A percentile compares a stretch with the other conserved stretches of the same genome.
These are phyloP conservation scores for Xylota segnis DNA, from an alignment of 2,888 invertebrate species.

Conservation along the genomic window DNA sequence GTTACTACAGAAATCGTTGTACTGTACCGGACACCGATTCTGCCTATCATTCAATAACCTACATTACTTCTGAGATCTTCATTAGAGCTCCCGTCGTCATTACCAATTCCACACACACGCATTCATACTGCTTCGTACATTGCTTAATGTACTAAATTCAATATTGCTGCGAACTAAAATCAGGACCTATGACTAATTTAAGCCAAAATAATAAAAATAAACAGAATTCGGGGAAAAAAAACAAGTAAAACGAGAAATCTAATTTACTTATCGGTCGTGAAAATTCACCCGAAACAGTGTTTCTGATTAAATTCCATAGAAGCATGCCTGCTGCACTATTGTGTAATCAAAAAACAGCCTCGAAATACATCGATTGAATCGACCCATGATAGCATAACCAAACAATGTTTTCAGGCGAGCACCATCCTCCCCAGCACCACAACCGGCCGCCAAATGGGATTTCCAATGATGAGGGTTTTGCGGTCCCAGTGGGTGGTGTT, in stretches of 20 bases:
- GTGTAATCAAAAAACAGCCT: slow-evolving; percentile 38
- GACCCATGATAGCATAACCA: slow-evolving; percentile 56
- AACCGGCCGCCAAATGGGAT: slow-evolving; percentile 57
- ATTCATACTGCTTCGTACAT: too few relatives aligned
- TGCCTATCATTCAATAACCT: too few relatives aligned
- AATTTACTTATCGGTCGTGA: slow-evolving; percentile 17
- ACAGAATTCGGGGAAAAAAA: background rate
- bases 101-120: too few relatives aligned
- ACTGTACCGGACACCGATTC: too few relatives aligned
- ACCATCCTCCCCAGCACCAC: slow-evolving; percentile 19
- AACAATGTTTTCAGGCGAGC: slow-evolving; percentile 40
- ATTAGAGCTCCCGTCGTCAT: too few relatives aligned
- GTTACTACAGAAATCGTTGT: too few relatives aligned
- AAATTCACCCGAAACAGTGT: slow-evolving; percentile 29
- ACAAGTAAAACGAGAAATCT: background rate
- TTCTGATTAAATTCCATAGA: slow-evolving; percentile 52
- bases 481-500: slow-evolving; percentile 35
- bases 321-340: slow-evolving; percentile 12
- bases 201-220: too few relatives aligned
- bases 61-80: too few relatives aligned
- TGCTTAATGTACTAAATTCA: too few relatives aligned
- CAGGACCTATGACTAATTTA: too few relatives aligned
- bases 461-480: slow-evolving; percentile 51
- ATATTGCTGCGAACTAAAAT: too few relatives aligned
- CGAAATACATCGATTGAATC: slow-evolving; percentile 30